Evolutionary conservation across 2,888 invertebrate species (phyloP), one percentile per base, ranked within the genome.

Genomic region (Drosophila phalerata): DNA sequence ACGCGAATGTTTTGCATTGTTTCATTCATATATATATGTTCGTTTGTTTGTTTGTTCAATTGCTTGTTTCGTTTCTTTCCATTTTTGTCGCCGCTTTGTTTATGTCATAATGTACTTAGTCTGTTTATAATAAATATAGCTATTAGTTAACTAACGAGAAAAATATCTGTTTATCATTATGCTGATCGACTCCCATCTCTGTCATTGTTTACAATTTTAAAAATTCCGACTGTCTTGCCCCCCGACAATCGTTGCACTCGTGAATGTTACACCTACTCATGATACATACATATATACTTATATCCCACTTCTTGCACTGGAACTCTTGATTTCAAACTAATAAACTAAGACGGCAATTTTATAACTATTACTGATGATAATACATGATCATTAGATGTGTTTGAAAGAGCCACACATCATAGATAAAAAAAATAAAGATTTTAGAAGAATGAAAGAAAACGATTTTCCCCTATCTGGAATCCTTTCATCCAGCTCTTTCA

Each of bases 1-100:
- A 43, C 6, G 25, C 73, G 77, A 69, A 64, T 72, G 71, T 78
- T 76, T 73, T 75, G 65, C 75, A 71, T 79, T 73, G 56, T 57
- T 57, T 45, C 45, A 43, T 70, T 60, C 63, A 66, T 73, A 70
- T 80, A 69, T 73, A 77, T 30, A 10, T 84, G 66, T 51, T 74
- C 72, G 65, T 72, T 80, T 80, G 60, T 66, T 73, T 57, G 57
- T 52, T 75, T 28, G 61, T 67, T 76, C 17, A 48, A 42, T 81
- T 60, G 69, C 45, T 69, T 68, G 65, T 69, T 62, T 60, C 28
- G 17, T 30, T 63, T 30, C 22, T 15, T 47, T 47, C 42, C 60
- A 57, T 25, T 30, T 22, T 22, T 67, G 40, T 45, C 22, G 48
- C 13, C 40, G 62, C 58, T 79, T 70, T 64, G 40, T 51, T 77